Base-by-base conservation (phyloP, 1,140 invertebrate species). In the Drosophila grimshawi region DNA sequence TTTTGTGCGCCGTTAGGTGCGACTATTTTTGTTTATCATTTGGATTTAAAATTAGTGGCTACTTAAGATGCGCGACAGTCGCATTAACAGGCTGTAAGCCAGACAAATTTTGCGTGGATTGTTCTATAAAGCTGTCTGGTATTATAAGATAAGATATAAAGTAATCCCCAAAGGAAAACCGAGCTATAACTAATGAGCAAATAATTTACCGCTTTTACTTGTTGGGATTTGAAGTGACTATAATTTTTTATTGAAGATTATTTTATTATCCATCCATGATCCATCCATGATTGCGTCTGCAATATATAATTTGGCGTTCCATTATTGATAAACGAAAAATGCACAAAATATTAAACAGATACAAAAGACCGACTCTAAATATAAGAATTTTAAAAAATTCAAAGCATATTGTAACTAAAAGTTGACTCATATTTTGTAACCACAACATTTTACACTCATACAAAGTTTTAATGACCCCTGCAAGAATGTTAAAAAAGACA, bases 21-120 rank as follows among this genome's bases (percentile, higher is more conserved):
- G 57, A 65, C 67, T 76, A 81, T 72, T 78, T 77, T 62, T 81
- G 75, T 59, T 65, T 56, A 11, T 51, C 43, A 71, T 70, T 77
- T 71, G 72, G 76, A 82, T 83, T 88, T 77, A 59, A 80, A 86
- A 79, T 86, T 88, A 86, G 76, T 82, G 76, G 72, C 83, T 68
- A 88, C 65, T 86, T 82, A 77, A 74, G 60, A 45, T 72, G 39
- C 60, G 41, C 56, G 59, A 62, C 70, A 67, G 41, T 46, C 39
- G 32, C 57, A 57, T 73, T 67, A 61, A 68, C 48, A 55, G 65
- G 29, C 56, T 37, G 27, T 56, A 37, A 68, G 49, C 57, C 11
- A 60, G 57, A 60, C 57, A 35, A 48, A 35, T 60, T 48, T 60
- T 6, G 32, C 33, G 43, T 60, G 11, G 7, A 45, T 11, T 48